Conservation (phyloP, 2,797 vertebrate genomes). For the Epinephelus awoara region DNA sequence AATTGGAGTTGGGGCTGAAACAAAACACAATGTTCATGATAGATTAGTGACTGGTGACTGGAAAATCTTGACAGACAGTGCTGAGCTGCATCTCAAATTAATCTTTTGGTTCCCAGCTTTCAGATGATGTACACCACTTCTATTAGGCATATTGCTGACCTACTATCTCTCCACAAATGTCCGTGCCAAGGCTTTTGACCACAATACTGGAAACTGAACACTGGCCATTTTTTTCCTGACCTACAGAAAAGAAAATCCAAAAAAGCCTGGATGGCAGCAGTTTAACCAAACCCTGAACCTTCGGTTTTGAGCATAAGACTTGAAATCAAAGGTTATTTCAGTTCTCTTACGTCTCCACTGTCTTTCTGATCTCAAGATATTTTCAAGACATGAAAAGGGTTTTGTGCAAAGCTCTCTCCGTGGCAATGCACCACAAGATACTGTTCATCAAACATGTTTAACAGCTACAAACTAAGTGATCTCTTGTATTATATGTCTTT, state of each 20-base stretch:
- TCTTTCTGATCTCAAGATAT: slow-evolving; percentile 19
- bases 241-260: neutral
- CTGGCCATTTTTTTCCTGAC: neutral
- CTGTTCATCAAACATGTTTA: slow-evolving; percentile 21
- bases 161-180: no score
- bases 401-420: neutral
- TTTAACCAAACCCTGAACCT: neutral
- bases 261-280: neutral
- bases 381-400: neutral
- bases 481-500: slow-evolving; percentile 27
- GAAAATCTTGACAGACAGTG: no score
- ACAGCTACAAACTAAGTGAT: slow-evolving; percentile 28
- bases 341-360: neutral
- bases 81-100: no score
- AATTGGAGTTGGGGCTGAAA: no score
- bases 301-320: neutral
- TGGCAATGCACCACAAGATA: neutral
- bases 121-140: no score
- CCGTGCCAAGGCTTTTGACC: neutral
- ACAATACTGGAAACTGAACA: neutral
- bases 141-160: no score
- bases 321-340: neutral
- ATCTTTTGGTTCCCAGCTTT: no score
- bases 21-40: no score
- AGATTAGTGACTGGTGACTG: no score